phyloP scores from a whole-genome alignment of 2,797 vertebrate species.

The Urosaurus nigricauda region DNA sequence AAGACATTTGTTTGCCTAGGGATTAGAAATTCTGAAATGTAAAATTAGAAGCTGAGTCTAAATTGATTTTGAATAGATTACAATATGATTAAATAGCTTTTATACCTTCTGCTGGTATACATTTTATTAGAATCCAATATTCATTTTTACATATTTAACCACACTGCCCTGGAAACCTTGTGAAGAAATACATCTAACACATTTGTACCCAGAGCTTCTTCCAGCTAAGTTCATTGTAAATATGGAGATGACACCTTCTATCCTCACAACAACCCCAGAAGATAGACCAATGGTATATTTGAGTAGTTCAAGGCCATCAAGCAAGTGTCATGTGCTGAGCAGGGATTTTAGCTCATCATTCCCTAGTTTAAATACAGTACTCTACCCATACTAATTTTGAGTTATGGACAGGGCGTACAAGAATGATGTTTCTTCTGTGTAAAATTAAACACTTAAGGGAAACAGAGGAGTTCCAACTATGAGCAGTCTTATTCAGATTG shows the following conservation, averaged over 20 bases:
- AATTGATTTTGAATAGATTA: neutral
- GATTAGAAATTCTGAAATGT: neutral
- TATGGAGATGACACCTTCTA: neutral
- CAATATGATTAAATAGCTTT: no score
- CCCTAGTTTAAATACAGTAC: no score
- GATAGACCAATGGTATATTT: no score
- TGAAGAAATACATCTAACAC: neutral
- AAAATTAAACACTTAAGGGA: neutral
- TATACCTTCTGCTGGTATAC: neutral
- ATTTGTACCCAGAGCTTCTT: neutral
- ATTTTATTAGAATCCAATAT: neutral
- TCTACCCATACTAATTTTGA: neutral
- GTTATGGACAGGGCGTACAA: neutral
- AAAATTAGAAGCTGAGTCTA: neutral
- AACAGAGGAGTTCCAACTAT: neutral
- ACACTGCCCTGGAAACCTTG: neutral
- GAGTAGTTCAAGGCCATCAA: neutral
- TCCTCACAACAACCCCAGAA: neutral
- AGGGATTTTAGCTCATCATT: neutral
- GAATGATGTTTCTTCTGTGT: neutral
- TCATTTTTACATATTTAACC: neutral
- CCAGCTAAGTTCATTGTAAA: neutral
- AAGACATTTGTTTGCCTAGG: neutral
- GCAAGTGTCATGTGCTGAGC: neutral
- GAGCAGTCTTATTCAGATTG: neutral